Percentiles rank a stretch among this genome's conserved stretches.
Evolutionary conservation across 2,797 vertebrate genomes (phyloP).

Genomic region (Etheostoma nigrum): DNA sequence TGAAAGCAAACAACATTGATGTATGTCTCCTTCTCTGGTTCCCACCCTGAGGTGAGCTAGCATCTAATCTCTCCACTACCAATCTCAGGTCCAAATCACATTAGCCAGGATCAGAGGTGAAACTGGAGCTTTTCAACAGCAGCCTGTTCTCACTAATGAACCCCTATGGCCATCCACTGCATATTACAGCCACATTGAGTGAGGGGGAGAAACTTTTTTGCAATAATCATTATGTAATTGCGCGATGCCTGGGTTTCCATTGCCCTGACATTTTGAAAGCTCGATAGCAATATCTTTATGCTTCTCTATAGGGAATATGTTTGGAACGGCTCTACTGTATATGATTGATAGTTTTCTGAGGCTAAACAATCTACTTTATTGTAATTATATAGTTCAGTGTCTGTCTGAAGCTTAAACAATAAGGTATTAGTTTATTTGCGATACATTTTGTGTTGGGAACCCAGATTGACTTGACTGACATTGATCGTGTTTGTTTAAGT

Average conservation of each 20-base stretch:
- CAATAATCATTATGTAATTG: conserved; percentile 88
- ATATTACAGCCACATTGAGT: conserved; percentile 85
- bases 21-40: conserved; percentile 84
- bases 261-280: conserved; percentile 87
- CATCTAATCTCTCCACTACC: conserved; percentile 86
- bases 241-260: conserved; percentile 81
- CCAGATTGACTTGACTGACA: conserved; percentile 44
- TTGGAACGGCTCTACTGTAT: conserved; percentile 71
- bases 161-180: conserved; percentile 86
- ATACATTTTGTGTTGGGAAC: conserved; percentile 49
- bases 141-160: conserved; percentile 85
- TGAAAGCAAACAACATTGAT: conserved; percentile 83
- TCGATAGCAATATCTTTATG: conserved; percentile 85
- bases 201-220: conserved; percentile 82
- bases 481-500: conserved; percentile 55
- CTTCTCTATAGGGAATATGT: conserved; percentile 80
- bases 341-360: conserved; percentile 83
- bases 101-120: conserved; percentile 88
- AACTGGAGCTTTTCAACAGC: conserved; percentile 87
- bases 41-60: conserved; percentile 84
- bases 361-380: conserved; percentile 77
- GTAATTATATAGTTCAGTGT: conserved; percentile 77
- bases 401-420: conserved; percentile 69
- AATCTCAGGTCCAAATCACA: conserved; percentile 87
- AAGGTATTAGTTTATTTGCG: conserved; percentile 70